Evolutionary conservation across 2,797 vertebrate genomes (phyloP).

Genomic region (Hephaestus fuliginosus): DNA sequence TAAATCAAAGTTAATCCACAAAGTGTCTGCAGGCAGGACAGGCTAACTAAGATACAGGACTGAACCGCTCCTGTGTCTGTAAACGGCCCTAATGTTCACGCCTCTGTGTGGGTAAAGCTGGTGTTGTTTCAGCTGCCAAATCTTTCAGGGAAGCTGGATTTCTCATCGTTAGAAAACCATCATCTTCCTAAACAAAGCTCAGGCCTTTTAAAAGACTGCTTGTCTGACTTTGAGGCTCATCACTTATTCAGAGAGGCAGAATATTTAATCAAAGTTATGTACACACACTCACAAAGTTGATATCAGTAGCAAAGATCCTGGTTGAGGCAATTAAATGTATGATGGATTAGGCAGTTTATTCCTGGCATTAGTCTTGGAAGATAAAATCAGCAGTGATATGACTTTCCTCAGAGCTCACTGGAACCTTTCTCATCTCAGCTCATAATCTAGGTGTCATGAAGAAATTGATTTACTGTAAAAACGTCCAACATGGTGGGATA

Average conservation of each 20-base stretch:
- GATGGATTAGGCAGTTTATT: slow-evolving; percentile 68
- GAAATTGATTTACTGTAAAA: slow-evolving; percentile 52
- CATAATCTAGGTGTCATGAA: slow-evolving; percentile 51
- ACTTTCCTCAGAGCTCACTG: slow-evolving; percentile 37
- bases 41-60: background rate
- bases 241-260: slow-evolving; percentile 17
- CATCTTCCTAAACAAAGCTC: slow-evolving; percentile 23
- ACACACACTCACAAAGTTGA: slow-evolving; percentile 38
- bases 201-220: slow-evolving; percentile 12
- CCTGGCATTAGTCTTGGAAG: slow-evolving; percentile 58
- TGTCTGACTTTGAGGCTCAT: background rate
- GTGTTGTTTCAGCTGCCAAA: slow-evolving; percentile 42
- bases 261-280: slow-evolving; percentile 41
- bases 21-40: background rate
- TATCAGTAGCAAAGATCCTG: slow-evolving; percentile 55
- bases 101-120: slow-evolving; percentile 51
- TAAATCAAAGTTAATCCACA: background rate
- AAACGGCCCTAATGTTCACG: slow-evolving; percentile 32
- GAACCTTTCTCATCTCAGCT: slow-evolving; percentile 49
- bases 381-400: slow-evolving; percentile 60
- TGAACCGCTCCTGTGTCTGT: background rate
- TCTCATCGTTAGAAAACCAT: slow-evolving; percentile 24
- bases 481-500: background rate
- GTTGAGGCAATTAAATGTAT: slow-evolving; percentile 63
- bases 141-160: slow-evolving; percentile 57